phyloP scores from a whole-genome alignment of 2,797 vertebrate species.

The Moxostoma hubbsi region DNA sequence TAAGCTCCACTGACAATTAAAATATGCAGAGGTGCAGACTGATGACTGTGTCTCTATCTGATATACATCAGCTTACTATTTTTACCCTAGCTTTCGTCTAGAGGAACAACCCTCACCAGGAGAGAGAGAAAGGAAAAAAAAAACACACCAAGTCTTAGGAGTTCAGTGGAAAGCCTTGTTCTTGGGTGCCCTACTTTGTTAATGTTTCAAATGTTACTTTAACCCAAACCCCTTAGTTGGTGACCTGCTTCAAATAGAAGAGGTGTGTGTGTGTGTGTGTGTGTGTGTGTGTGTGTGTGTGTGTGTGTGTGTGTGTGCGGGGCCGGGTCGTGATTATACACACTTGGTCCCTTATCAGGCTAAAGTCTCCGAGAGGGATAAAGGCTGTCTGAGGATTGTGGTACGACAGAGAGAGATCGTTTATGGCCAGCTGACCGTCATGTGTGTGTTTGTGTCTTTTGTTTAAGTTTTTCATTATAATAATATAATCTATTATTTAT shows the following conservation, averaged over 20 bases:
- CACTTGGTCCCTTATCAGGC: too few species aligned
- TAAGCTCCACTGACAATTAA: constrained; percentile 79
- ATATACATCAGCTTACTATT: constrained; percentile 73
- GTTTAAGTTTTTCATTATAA: too few species aligned
- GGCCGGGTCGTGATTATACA: too few species aligned
- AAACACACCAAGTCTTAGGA: constrained; percentile 1
- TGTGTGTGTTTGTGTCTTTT: too few species aligned
- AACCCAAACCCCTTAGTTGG: neutral
- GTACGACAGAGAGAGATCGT: too few species aligned
- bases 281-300: neutral
- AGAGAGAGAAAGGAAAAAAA: constrained; percentile 15
- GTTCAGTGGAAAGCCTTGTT: constrained; percentile 1
- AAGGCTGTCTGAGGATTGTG: too few species aligned
- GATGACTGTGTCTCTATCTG: constrained; percentile 73
- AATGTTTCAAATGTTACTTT: constrained; percentile 23
- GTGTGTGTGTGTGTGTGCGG: too few species aligned
- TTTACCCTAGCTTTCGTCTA: constrained; percentile 63
- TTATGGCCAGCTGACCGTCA: too few species aligned
- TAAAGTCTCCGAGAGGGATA: too few species aligned
- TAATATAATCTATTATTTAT: too few species aligned
- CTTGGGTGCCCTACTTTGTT: constrained; percentile 15
- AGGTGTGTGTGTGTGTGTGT: too few species aligned
- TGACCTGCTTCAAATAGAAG: constrained; percentile 16
- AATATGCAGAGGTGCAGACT: constrained; percentile 76
- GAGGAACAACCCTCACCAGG: constrained; percentile 22